A percentile compares a stretch with the other conserved stretches of the same genome.
Evolutionary conservation across 2,888 invertebrate genomes (phyloP).

Genomic region (Gymnosoma rotundatum): DNA sequence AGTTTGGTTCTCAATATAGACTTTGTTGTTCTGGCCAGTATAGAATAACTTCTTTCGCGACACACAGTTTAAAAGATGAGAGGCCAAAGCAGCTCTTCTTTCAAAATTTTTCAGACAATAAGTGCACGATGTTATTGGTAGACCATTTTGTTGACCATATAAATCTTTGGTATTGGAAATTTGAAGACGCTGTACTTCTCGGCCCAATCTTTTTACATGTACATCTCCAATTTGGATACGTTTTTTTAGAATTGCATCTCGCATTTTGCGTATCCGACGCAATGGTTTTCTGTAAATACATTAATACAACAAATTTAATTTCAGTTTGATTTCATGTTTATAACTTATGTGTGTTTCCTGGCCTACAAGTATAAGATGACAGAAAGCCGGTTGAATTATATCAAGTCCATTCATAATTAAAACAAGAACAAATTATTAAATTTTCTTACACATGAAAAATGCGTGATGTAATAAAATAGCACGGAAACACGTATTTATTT

Average conservation of each 20-base stretch:
- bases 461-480: too few relatives aligned
- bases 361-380: too few relatives aligned
- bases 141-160: conserved; percentile 79
- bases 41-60: conserved; percentile 78
- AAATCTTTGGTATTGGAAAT: conserved; percentile 60
- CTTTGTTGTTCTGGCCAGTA: conserved; percentile 56
- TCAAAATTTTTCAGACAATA: conserved; percentile 89
- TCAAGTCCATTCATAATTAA: too few relatives aligned
- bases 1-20: conserved; percentile 53
- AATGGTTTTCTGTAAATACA: conserved; percentile 85
- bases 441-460: too few relatives aligned
- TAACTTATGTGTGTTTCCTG: too few relatives aligned
- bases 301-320: not conserved
- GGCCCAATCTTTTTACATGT: conserved; percentile 78
- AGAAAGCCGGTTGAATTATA: too few relatives aligned
- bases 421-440: too few relatives aligned
- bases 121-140: conserved; percentile 84
- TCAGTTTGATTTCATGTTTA: not conserved
- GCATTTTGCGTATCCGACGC: conserved; percentile 87
- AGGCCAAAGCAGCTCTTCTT: conserved; percentile 87
- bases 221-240: conserved; percentile 85
- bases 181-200: conserved; percentile 79
- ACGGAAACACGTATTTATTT: too few relatives aligned
- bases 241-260: conserved; percentile 87
- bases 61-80: conserved; percentile 87